These are phyloP conservation scores for Venusia cambrica DNA, from an alignment of 2,888 invertebrate species.

Conservation along the genomic window DNA sequence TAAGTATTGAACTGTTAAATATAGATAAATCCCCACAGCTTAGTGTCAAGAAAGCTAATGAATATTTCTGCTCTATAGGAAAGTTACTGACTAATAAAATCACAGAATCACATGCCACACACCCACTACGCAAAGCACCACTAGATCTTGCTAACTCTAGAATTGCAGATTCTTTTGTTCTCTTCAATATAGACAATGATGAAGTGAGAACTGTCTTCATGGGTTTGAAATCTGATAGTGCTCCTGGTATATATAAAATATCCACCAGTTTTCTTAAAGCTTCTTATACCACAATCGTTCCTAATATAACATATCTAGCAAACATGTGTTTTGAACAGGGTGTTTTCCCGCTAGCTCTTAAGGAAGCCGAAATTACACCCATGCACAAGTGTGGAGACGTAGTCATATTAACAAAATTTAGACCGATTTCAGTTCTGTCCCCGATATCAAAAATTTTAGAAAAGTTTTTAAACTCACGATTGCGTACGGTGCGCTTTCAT, in stretches of 20 bases:
- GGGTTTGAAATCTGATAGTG: no score
- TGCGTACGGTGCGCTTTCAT: no score
- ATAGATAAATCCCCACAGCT: not conserved
- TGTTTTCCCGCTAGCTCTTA: not conserved
- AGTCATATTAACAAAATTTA: slow-evolving; percentile 9
- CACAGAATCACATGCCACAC: no score
- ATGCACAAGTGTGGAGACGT: slow-evolving; percentile 5
- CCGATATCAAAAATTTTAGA: slow-evolving; percentile 22
- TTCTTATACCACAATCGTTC: not conserved
- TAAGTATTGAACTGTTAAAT: no score
- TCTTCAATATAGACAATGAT: not conserved
- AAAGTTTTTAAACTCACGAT: slow-evolving; percentile 22
- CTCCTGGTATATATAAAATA: no score
- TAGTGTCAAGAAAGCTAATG: not conserved
- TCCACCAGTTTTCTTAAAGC: not conserved
- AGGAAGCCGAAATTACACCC: slow-evolving; percentile 1
- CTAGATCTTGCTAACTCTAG: no score
- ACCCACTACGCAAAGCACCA: not conserved
- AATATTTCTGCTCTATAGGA: no score
- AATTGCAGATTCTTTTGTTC: no score
- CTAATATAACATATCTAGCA: not conserved
- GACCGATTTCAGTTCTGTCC: slow-evolving; percentile 21
- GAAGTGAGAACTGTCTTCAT: not conserved
- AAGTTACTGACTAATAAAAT: slow-evolving; percentile 1
- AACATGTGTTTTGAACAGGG: not conserved